These are phyloP conservation scores for Artemisiospiza belli DNA, from an alignment of 2,113 vertebrate species.

Conservation along the genomic window DNA sequence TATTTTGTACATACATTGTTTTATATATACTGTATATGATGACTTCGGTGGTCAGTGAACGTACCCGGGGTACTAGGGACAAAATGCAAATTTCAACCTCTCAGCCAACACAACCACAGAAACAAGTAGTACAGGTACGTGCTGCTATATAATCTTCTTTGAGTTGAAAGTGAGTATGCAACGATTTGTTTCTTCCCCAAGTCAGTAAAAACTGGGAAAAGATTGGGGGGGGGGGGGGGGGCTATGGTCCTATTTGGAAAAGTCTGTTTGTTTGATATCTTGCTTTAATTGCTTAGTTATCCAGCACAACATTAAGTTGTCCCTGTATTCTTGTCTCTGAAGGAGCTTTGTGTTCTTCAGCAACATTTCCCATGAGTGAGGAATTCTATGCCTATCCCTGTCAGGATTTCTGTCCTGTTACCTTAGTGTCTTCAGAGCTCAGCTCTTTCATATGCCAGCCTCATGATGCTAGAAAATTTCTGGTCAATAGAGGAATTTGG, in stretches of 20 bases:
- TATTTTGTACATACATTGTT: slow-evolving; percentile 99
- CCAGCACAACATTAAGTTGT: not conserved
- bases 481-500: not conserved
- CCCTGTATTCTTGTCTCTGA: not conserved
- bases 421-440: not conserved
- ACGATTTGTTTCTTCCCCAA: not conserved
- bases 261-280: not conserved
- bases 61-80: slow-evolving; percentile 88
- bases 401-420: not conserved
- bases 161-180: not conserved
- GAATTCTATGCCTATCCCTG: not conserved
- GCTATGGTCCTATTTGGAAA: not conserved
- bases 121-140: slow-evolving; percentile 91
- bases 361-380: not conserved
- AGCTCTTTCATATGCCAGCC: not conserved
- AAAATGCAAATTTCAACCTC: slow-evolving; percentile 82
- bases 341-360: not conserved
- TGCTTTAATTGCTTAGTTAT: not conserved
- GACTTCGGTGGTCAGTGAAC: slow-evolving; percentile 94
- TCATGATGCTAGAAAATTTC: not conserved
- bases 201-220: not conserved
- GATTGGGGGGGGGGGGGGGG: too few relatives aligned
- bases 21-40: slow-evolving; percentile 99
- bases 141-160: not conserved
- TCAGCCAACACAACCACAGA: slow-evolving; percentile 89